These are phyloP conservation scores for Coregonus ussuriensis DNA, from an alignment of 2,797 vertebrate genomes.

Conservation along the genomic window DNA sequence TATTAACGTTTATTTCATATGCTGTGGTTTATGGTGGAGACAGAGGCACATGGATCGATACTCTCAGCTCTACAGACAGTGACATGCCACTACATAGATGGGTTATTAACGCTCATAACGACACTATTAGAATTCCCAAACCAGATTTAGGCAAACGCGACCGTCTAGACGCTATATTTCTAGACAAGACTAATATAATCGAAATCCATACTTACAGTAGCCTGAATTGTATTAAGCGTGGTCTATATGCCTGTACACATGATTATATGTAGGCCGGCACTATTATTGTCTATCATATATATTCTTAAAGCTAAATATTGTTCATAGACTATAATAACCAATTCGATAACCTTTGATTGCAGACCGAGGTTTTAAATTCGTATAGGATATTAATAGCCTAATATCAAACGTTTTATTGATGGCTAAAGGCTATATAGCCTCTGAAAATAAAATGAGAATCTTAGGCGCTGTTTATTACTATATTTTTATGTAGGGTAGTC, in stretches of 20 bases:
- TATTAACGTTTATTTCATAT: not conserved
- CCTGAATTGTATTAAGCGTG: not conserved
- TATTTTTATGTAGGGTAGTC: not conserved
- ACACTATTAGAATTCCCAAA: slow-evolving; percentile 44
- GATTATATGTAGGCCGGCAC: not conserved
- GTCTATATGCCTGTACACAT: not conserved
- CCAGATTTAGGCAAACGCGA: not conserved
- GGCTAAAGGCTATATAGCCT: slow-evolving; percentile 50
- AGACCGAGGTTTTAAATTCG: not conserved
- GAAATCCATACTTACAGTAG: not conserved
- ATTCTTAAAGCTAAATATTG: not conserved
- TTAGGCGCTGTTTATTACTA: not conserved
- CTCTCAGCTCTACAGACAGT: slow-evolving; percentile 80
- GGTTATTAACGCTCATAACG: slow-evolving; percentile 59
- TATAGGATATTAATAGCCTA: not conserved
- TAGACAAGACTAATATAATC: not conserved
- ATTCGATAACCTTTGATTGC: not conserved
- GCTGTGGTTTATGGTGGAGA: slow-evolving; percentile 75
- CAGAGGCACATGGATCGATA: slow-evolving; percentile 87
- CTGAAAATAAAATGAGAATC: slow-evolving; percentile 32
- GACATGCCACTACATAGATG: slow-evolving; percentile 56
- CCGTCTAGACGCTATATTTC: not conserved
- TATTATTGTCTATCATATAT: not conserved
- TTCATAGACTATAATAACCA: not conserved
- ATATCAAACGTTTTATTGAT: slow-evolving; percentile 43